Base-by-base conservation (phyloP, 1,140 invertebrate species). In the Cephus cinctus region DNA sequence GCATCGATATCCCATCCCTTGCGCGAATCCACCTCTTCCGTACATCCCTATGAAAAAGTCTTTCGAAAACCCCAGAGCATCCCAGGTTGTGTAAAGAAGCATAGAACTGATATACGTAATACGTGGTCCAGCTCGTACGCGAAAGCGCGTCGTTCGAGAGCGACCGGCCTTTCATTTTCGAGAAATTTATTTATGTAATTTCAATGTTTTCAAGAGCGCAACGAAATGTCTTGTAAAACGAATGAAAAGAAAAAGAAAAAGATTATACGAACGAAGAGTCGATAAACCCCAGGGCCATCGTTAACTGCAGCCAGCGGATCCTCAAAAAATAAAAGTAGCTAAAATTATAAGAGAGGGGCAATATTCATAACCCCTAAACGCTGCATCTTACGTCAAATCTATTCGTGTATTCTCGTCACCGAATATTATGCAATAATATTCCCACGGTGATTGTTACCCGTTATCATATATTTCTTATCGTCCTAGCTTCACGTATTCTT, bases 111-210 rank as follows among this genome's bases (percentile, higher is more conserved):
- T 61, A 69, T 71, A 71, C 68, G 68, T 71, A 71, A 71, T 52
- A 56, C 38, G 50, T 58, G 64, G 67, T 69, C 69, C 53, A 58
- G 52, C 57, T 65, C 60, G n/a, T n/a, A n/a, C n/a, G 59, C 50
- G 57, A 47, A 56, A 52, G 59, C 56, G 55, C 45, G 49, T 57
- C 49, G 35, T 59, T 65, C 57, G 59, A 59, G 52, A 53, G 57
- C 52, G 64, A 61, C 65, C 62, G 57, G 72, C 72, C 72, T 75
- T 75, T 69, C 60, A 68, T 67, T 60, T 59, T 62, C 57, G 54
- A 65, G 58, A 72, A 63, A 76, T 74, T 71, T 74, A 70, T 75
- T 72, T 71, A 67, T 69, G 54, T 67, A 69, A 50, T 51, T 72
- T 65, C 62, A 59, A 63, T 61, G 64, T 41, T 70, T 59, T n/a